phyloP scores from a whole-genome alignment of 2,888 invertebrate species.

The Pegoplata infirma region DNA sequence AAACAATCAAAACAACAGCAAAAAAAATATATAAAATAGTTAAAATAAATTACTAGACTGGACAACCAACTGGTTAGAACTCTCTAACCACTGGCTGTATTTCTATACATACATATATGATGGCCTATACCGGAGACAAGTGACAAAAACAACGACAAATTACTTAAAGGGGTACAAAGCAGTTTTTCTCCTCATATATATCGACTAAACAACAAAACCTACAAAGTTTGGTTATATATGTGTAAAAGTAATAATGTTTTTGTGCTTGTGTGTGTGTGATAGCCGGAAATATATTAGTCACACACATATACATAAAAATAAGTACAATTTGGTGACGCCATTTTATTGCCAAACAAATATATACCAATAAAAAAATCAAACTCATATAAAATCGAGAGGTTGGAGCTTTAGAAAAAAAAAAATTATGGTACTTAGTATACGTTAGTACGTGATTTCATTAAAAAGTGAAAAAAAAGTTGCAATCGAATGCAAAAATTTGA shows the following conservation, averaged over 20 bases:
- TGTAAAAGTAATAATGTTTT: not conserved
- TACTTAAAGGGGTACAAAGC: constrained; percentile 45
- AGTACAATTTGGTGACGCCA: constrained; percentile 51
- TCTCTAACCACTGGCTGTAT: not conserved
- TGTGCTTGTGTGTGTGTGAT: not conserved
- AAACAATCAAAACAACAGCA: constrained; percentile 50
- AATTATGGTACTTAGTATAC: constrained; percentile 51
- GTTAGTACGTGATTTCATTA: constrained; percentile 65
- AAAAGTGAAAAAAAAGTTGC: constrained; percentile 56
- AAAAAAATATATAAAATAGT: constrained; percentile 44
- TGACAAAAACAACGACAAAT: constrained; percentile 58
- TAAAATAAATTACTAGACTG: constrained; percentile 59
- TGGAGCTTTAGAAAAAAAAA: constrained; percentile 40
- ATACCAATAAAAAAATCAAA: constrained; percentile 49
- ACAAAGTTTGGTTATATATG: not conserved
- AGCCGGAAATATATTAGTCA: constrained; percentile 56
- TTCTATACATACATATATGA: too few relatives aligned
- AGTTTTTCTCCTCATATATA: not conserved
- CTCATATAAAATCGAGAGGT: constrained; percentile 51
- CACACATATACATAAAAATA: constrained; percentile 7
- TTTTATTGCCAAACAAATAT: constrained; percentile 56
- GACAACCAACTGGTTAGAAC: constrained; percentile 38
- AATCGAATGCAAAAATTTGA: constrained; percentile 63
- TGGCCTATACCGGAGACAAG: constrained; percentile 47
- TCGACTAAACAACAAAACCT: too few relatives aligned